phyloP scores from a whole-genome alignment of 2,888 invertebrate genomes.

The Xestia xanthographa region DNA sequence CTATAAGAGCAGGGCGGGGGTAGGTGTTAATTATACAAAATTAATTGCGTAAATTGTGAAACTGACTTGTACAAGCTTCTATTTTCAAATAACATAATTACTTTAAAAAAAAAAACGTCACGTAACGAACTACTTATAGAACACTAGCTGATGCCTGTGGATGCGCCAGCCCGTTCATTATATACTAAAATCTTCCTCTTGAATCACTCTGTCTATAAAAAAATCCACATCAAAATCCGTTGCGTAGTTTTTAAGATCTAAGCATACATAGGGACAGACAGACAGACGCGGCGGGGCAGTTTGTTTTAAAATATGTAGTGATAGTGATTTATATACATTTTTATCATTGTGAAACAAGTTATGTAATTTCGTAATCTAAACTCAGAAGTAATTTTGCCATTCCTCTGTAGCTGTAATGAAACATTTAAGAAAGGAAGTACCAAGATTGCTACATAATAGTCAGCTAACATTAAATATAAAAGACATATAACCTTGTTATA shows the following conservation, averaged over 20 bases:
- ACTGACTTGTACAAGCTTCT: background rate
- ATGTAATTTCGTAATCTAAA: slow-evolving; percentile 26
- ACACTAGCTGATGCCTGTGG: no score
- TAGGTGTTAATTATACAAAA: background rate
- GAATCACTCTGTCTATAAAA: no score
- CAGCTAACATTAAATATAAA: slow-evolving; percentile 56
- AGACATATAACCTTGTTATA: slow-evolving; percentile 58
- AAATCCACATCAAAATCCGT: no score
- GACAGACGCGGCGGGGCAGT: no score
- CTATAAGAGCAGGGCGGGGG: background rate
- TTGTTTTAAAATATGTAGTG: no score
- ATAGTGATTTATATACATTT: no score
- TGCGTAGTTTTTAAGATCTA: no score
- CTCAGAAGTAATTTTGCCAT: slow-evolving; percentile 27
- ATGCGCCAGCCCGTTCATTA: no score
- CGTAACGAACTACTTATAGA: background rate
- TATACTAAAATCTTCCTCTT: no score
- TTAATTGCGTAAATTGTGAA: background rate
- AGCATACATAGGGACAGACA: no score
- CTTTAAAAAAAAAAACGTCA: background rate
- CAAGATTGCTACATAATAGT: slow-evolving; percentile 40
- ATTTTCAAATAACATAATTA: background rate
- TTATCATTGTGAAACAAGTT: background rate
- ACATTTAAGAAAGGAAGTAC: slow-evolving; percentile 34
- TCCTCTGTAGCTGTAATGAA: slow-evolving; percentile 9